Evolutionary conservation across 2,888 invertebrate species (phyloP), one percentile per base, ranked within the genome.

Genomic region (Phyto melanocephala): DNA sequence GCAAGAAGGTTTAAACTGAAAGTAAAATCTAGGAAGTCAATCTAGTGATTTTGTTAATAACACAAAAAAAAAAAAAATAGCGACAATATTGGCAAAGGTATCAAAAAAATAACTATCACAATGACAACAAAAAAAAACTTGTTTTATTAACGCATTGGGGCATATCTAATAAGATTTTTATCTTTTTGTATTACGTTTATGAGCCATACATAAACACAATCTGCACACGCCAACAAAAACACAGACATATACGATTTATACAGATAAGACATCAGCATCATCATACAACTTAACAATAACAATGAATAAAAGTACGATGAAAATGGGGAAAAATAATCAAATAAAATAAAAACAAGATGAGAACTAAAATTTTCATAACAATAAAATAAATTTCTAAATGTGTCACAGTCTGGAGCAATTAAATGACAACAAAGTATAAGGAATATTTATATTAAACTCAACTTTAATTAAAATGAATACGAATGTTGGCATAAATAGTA

Each of bases 141-240:
- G 17, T 50, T 54, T 54, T 68, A 40, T 67, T 67, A 28, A 40
- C 54, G 54, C 68, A 24, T 40, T 68, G 54, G 54, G 54, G 54
- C 54, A 40, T 54, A 68, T 54, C 52, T 54, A 68, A 54, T 54
- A 54, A 54, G 54, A 68, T 67, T 68, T 68, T 54, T 68, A 68
- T 68, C 24, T 37, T 37, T 52, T 22, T 50, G 52, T 67, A n/a
- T 24, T 62, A 17, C 22, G 67, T 40, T 67, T 67, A 67, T 52
- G 67, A 52, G 24, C 37, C 52, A 24, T 52, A 24, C 22, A 52
- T 42, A 20, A n/a, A 22, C 13, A 54, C 22, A 60, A 15, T 13
- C 13, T 50, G 10, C 13, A 60, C n/a, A 22, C 11, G 1, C 35
- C 33, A 0, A 56, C 56, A 17, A 8, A 40, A 0, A 13, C 0